A percentile compares a stretch with the other conserved stretches of the same genome.
phyloP scores from a whole-genome alignment of 2,888 invertebrate genomes.

The Villa cingulata region DNA sequence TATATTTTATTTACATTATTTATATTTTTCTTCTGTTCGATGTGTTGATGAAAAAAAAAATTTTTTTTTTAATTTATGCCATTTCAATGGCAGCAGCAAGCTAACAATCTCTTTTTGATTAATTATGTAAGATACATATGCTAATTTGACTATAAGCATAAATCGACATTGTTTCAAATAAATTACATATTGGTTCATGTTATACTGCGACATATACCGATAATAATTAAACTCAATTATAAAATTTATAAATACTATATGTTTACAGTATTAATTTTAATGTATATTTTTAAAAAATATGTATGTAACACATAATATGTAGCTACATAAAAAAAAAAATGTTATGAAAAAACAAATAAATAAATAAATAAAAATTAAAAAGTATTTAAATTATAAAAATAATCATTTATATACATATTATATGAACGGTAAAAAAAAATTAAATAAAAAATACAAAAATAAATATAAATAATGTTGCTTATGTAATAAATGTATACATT shows the following conservation, averaged over 20 bases:
- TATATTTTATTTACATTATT: too few relatives aligned
- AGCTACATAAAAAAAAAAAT: too few relatives aligned
- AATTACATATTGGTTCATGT: slow-evolving; percentile 3
- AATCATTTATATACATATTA: too few relatives aligned
- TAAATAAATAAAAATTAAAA: background rate
- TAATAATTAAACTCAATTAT: slow-evolving; percentile 5
- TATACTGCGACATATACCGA: background rate
- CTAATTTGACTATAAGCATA: background rate
- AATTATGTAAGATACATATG: slow-evolving; percentile 7
- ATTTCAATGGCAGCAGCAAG: background rate
- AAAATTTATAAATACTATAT: background rate
- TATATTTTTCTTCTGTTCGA: too few relatives aligned
- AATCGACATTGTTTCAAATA: slow-evolving; percentile 1
- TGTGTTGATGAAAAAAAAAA: too few relatives aligned
- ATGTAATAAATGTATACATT: too few relatives aligned
- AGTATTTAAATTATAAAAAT: too few relatives aligned
- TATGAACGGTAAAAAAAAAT: background rate
- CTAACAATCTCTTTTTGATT: background rate
- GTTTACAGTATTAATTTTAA: too few relatives aligned
- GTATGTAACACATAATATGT: too few relatives aligned
- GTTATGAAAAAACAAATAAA: background rate
- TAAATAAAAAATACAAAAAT: background rate
- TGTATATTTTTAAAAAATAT: too few relatives aligned
- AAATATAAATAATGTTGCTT: background rate
- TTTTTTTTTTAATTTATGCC: too few relatives aligned